Evolutionary conservation across 1,140 invertebrate genomes (phyloP).

Genomic region (Lepidurus packardi): DNA sequence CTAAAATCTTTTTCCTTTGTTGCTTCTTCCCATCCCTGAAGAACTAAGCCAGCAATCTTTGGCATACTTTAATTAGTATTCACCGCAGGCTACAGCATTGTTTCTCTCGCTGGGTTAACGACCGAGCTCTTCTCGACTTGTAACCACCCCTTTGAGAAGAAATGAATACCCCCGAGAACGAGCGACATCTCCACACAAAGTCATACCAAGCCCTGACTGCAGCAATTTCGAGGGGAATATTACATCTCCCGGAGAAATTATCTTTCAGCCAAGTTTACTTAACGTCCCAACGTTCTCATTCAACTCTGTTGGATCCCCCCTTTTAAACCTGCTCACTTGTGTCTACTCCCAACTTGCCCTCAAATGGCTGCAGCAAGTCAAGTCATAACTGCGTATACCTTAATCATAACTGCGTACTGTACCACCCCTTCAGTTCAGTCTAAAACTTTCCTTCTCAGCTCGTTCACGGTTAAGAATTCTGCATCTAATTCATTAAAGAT

Average conservation of each 20-base stretch:
- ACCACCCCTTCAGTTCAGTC: too few species aligned
- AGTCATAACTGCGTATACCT: too few species aligned
- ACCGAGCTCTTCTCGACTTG: background rate
- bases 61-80: background rate
- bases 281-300: background rate
- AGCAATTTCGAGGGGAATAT: background rate
- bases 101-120: background rate
- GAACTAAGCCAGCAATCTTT: background rate
- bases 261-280: background rate
- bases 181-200: background rate
- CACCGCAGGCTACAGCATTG: background rate
- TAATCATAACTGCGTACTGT: too few species aligned
- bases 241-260: background rate
- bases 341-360: too few species aligned
- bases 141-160: background rate
- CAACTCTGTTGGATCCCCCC: slow-evolving; percentile 22
- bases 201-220: background rate
- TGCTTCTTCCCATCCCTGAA: background rate
- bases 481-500: too few species aligned
- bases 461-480: too few species aligned
- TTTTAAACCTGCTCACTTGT: too few species aligned
- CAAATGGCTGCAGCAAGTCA: too few species aligned
- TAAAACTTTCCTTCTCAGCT: too few species aligned
- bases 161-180: background rate
- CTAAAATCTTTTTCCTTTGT: background rate